Conservation (phyloP, 92 coral and sea anemone genomes). For the Phenganax subtilis region DNA sequence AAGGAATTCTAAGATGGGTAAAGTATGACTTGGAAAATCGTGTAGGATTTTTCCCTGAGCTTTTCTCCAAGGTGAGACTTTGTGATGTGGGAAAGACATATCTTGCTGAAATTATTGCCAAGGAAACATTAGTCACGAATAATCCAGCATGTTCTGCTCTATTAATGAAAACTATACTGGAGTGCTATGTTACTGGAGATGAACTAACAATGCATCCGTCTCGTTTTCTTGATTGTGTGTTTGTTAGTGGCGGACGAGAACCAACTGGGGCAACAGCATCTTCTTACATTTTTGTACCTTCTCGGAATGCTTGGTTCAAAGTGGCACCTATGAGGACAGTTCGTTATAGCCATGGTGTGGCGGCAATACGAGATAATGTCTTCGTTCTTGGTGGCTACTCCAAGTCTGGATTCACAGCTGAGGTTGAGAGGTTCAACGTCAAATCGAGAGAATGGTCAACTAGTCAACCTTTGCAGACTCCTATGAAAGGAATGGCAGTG, state of each 20-base stretch:
- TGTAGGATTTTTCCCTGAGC: conserved; percentile 48
- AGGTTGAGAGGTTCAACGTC: conserved; percentile 84
- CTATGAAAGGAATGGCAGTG: conserved; percentile 91
- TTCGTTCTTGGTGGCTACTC: conserved; percentile 95
- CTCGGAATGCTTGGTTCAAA: conserved; percentile 82
- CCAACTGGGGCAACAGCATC: conserved; percentile 81
- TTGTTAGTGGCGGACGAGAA: conserved; percentile 96
- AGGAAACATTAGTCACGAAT: conserved; percentile 59
- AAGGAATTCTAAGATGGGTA: conserved; percentile 84
- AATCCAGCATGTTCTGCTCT: conserved; percentile 65
- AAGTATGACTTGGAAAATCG: conserved; percentile 62
- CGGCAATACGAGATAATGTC: conserved; percentile 43
- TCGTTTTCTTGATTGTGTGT: conserved; percentile 67
- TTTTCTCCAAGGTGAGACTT: conserved; percentile 66
- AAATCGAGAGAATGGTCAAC: conserved; percentile 88
- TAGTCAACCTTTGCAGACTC: conserved; percentile 80
- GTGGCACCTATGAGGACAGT: conserved; percentile 90
- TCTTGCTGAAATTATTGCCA: conserved; percentile 67
- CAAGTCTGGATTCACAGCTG: conserved; percentile 76
- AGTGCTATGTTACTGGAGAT: conserved; percentile 61
- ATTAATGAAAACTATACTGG: conserved; percentile 67
- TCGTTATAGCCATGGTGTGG: conserved; percentile 97
- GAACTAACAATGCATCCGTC: conserved; percentile 12
- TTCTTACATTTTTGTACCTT: conserved; percentile 85
- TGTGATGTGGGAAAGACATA: conserved; percentile 72